Evolutionary conservation across 2,888 invertebrate genomes (phyloP).

Genomic region (Hyposoter didymator): DNA sequence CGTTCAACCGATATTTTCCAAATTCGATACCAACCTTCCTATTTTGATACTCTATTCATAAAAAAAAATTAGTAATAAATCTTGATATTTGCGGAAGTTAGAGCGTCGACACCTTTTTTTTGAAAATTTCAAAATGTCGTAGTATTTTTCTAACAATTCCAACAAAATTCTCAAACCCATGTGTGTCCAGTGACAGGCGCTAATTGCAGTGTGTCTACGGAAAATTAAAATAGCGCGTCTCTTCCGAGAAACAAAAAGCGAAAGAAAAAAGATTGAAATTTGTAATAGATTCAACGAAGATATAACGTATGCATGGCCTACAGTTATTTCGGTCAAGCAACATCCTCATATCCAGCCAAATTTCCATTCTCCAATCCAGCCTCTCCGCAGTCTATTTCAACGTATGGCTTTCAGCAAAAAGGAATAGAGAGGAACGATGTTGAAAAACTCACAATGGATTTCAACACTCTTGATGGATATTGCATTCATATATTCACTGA

Average conservation of each 20-base stretch:
- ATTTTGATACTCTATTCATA: no score
- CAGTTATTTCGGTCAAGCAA: background rate
- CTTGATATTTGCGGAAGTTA: no score
- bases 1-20: no score
- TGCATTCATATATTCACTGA: conserved; percentile 74
- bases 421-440: conserved; percentile 46
- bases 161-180: no score
- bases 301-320: background rate
- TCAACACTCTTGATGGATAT: conserved; percentile 54
- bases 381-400: conserved; percentile 10
- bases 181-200: background rate
- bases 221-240: background rate
- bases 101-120: no score
- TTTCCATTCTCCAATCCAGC: conserved; percentile 8
- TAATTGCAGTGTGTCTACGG: no score
- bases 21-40: no score
- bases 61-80: no score
- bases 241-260: background rate
- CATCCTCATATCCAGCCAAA: background rate
- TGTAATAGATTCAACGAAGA: background rate
- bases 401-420: conserved; percentile 49
- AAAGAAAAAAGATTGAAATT: background rate
- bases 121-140: no score
- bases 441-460: conserved; percentile 62
- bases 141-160: no score